Conservation (phyloP, 2,113 vertebrate genomes). For the Ascaphus truei region DNA sequence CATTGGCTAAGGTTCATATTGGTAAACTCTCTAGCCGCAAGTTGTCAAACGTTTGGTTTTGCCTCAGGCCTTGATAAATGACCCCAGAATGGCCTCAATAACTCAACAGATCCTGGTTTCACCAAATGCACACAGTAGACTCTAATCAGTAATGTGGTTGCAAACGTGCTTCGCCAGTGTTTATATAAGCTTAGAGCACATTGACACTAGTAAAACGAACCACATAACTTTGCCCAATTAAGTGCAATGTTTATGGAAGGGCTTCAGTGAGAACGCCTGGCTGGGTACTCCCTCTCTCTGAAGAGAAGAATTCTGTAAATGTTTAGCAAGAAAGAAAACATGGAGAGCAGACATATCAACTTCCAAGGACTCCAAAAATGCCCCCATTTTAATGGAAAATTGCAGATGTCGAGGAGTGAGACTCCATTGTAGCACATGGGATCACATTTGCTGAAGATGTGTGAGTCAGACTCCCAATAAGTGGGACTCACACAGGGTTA, state of each 20-base stretch:
- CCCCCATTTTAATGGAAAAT: no score
- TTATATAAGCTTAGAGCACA: not conserved
- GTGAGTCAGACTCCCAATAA: no score
- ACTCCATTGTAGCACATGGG: no score
- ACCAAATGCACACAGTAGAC: not conserved
- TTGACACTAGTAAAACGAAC: not conserved
- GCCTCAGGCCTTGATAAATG: no score
- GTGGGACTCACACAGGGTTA: no score
- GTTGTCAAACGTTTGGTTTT: no score
- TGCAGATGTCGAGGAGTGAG: no score
- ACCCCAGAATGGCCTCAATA: not conserved
- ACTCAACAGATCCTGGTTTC: not conserved
- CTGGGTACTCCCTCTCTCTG: not conserved
- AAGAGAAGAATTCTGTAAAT: conserved; percentile 3
- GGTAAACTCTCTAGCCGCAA: no score
- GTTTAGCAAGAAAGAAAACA: not conserved
- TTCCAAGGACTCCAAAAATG: not conserved
- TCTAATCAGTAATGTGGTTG: not conserved
- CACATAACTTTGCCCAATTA: conserved; percentile 10
- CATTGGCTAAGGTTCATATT: no score
- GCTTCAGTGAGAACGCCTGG: not conserved
- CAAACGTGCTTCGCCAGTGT: not conserved
- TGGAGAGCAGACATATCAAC: not conserved
- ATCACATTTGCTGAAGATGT: no score
- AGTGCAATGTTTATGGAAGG: conserved; percentile 19